A percentile compares a stretch with the other conserved stretches of the same genome.
phyloP scores from a whole-genome alignment of 2,113 vertebrate species.

The Phyllostomus discolor region DNA sequence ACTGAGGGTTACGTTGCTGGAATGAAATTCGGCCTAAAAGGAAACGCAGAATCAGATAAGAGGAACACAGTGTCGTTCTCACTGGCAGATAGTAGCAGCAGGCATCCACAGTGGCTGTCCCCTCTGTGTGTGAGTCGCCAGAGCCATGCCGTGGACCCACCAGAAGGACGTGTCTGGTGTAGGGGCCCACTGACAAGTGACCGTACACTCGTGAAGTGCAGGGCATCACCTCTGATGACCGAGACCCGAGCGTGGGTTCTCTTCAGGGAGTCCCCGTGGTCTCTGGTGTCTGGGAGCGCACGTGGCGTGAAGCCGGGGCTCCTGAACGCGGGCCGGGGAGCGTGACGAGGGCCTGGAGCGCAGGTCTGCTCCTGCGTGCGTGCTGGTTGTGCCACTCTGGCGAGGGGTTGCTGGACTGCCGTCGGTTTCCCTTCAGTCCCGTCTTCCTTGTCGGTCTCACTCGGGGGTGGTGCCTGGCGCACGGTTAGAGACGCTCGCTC shows the following conservation, averaged over 20 bases:
- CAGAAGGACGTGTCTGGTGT: neutral
- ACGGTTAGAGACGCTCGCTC: neutral
- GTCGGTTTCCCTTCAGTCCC: neutral
- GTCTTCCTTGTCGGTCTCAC: neutral
- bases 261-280: neutral
- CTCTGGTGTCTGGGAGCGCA: neutral
- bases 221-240: neutral
- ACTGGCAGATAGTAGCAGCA: neutral
- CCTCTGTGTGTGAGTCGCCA: neutral
- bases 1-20: neutral
- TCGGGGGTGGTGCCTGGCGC: neutral
- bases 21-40: slow-evolving; percentile 16
- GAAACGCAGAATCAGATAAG: neutral
- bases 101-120: neutral
- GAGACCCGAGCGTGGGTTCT: neutral
- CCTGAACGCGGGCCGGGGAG: neutral
- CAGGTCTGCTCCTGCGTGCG: neutral
- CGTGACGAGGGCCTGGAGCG: neutral
- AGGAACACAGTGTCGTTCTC: neutral
- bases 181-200: neutral
- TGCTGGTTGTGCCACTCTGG: neutral
- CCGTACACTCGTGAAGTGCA: neutral
- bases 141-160: neutral
- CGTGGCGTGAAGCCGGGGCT: neutral
- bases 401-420: neutral